These are phyloP conservation scores for Cerastoderma edule DNA, from an alignment of 2,888 invertebrate genomes.

Conservation along the genomic window DNA sequence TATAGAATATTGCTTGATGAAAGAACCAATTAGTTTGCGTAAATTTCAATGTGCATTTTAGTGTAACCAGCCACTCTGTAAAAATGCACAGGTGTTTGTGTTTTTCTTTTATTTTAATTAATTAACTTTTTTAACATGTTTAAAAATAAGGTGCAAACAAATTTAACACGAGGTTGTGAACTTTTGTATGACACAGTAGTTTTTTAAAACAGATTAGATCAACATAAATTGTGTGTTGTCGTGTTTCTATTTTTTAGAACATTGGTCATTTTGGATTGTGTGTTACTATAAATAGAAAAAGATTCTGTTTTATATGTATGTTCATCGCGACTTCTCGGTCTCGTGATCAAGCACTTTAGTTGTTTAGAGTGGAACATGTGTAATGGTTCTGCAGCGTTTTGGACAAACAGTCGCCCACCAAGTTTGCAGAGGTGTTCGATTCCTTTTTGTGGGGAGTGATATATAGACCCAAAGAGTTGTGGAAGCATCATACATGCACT, in stretches of 20 bases:
- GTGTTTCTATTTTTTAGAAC: conserved; percentile 12
- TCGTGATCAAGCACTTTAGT: conserved; percentile 49
- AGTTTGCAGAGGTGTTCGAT: too few relatives aligned
- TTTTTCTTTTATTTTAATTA: conserved; percentile 1
- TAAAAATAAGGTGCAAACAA: conserved; percentile 34
- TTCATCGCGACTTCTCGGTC: conserved; percentile 16
- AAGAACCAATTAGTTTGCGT: conserved; percentile 3
- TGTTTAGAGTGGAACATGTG: too few relatives aligned
- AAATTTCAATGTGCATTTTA: conserved; percentile 13
- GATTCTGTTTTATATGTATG: conserved; percentile 11
- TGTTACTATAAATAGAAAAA: conserved; percentile 11
- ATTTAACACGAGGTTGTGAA: conserved; percentile 46
- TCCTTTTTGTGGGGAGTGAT: too few relatives aligned
- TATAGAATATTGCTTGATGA: conserved; percentile 15
- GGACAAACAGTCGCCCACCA: too few relatives aligned
- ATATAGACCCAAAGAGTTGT: too few relatives aligned
- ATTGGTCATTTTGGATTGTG: not conserved
- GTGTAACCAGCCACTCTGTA: conserved; percentile 16
- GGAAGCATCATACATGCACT: too few relatives aligned
- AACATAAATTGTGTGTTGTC: conserved; percentile 17
- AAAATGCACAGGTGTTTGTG: conserved; percentile 16
- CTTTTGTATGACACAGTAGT: conserved; percentile 40
- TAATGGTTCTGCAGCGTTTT: too few relatives aligned
- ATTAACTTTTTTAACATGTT: conserved; percentile 14
- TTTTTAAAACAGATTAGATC: conserved; percentile 19